Conservation (phyloP, 2,888 invertebrate species). For the Entomobrya proxima region DNA sequence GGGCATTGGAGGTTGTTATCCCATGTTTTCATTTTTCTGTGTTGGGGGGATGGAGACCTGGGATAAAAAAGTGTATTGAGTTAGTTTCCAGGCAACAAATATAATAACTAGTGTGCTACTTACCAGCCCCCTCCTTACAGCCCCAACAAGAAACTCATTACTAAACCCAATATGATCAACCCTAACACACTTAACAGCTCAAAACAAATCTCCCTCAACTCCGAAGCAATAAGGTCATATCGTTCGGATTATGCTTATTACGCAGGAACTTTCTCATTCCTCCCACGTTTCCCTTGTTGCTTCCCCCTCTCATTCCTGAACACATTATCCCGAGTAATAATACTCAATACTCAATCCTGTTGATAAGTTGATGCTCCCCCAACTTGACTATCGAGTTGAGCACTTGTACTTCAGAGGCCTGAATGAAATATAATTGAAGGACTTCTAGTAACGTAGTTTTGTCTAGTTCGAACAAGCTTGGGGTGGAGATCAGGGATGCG, state of each 20-base stretch:
- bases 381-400: constrained; percentile 90
- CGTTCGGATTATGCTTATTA: too few species aligned
- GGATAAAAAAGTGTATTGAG: not conserved
- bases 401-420: constrained; percentile 93
- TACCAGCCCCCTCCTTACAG: constrained; percentile 85
- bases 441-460: constrained; percentile 86
- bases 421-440: constrained; percentile 82
- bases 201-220: constrained; percentile 89
- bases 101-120: constrained; percentile 8
- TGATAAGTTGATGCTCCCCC: constrained; percentile 91
- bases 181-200: constrained; percentile 88
- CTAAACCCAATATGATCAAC: constrained; percentile 88
- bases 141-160: constrained; percentile 76
- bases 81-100: not conserved
- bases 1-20: constrained; percentile 80
- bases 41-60: constrained; percentile 85
- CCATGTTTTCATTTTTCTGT: constrained; percentile 86
- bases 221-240: constrained; percentile 85
- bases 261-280: constrained; percentile 79
- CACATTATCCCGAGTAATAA: constrained; percentile 94
- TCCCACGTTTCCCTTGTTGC: constrained; percentile 78
- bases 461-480: constrained; percentile 86
- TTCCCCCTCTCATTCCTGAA: constrained; percentile 79
- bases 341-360: constrained; percentile 91
- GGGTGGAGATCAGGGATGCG: constrained; percentile 85